Evolutionary conservation across 1,140 invertebrate genomes (phyloP), one percentile per base, ranked within the genome.

Genomic region (Diabrotica virgifera): DNA sequence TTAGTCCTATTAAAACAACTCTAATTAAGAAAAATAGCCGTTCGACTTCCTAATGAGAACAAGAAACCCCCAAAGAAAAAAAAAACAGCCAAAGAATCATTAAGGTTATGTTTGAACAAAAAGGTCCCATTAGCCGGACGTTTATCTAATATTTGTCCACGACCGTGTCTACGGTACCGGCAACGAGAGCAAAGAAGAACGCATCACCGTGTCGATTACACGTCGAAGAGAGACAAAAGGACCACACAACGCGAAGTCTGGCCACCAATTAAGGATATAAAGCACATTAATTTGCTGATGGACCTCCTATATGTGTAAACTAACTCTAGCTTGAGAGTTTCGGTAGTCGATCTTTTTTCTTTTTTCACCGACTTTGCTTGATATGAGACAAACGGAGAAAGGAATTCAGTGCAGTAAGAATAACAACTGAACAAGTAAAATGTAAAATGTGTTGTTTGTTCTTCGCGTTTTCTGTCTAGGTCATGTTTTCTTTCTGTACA

Each of bases 241-340:
- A 74, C 77, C 77, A 78, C 77, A 78, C 77, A 78, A 64, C 76
- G 73, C 65, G 76, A 73, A 73, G 73, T 69, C 71, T 72, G 76
- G 72, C 75, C 77, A 77, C 77, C 77, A 78, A 78, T 78, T 78
- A 78, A 78, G 76, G 76, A 78, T 78, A 75, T 78, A 76, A 78
- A 77, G 77, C 77, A 76, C 77, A 78, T 78, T 78, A 78, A 78
- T 78, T 78, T 78, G 75, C 74, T 68, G 70, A 67, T 71, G 72
- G 75, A 76, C 77, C 76, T 75, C 73, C 72, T 75, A 70, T 72
- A 73, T 67, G 70, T 73, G 70, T 72, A 72, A 73, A 71, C 66
- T 69, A 66, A 58, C 38, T 62, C 60, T 67, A 69, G 62, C 37
- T 56, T 36, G 36, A 40, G 46, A 37, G 46, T 57, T 52, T 36